Evolutionary conservation across 2,888 invertebrate genomes (phyloP).

Genomic region (Tupiocoris notatus): DNA sequence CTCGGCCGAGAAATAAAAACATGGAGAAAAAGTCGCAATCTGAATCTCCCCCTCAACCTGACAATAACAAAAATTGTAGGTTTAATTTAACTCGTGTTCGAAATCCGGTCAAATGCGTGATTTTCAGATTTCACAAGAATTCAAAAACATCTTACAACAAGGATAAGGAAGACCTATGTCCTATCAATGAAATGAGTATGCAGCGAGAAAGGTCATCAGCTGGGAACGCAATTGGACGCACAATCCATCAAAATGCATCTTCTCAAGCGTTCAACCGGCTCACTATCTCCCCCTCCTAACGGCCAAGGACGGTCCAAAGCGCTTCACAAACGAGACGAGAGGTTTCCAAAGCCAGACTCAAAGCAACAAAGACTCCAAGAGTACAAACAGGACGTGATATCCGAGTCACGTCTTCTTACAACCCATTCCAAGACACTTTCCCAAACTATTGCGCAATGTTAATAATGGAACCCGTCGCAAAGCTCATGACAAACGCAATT

Average conservation of each 20-base stretch:
- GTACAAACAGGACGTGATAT: conserved; percentile 1
- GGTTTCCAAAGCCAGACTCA: conserved; percentile 6
- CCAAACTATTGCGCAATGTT: conserved; percentile 7
- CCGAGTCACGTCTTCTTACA: conserved; percentile 16
- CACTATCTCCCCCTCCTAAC: background rate
- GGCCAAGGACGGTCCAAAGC: background rate
- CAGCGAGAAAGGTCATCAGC: background rate
- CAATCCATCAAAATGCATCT: background rate
- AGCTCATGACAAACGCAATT: background rate
- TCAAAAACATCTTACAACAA: no score
- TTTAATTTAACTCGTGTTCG: no score
- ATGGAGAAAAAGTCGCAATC: no score
- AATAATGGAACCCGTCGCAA: background rate
- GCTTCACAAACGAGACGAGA: no score
- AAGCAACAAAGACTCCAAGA: conserved; percentile 5
- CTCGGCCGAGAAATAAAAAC: no score
- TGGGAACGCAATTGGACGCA: background rate
- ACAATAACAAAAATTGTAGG: no score
- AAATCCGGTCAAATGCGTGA: no score
- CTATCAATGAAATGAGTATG: no score
- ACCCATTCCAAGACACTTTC: conserved; percentile 11
- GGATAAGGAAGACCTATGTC: no score
- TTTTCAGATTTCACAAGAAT: no score
- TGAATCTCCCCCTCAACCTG: no score
- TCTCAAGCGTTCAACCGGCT: background rate